Evolutionary conservation across 2,113 vertebrate species (phyloP), one percentile per base, ranked within the genome.

Genomic region (Coreoperca whiteheadi): DNA sequence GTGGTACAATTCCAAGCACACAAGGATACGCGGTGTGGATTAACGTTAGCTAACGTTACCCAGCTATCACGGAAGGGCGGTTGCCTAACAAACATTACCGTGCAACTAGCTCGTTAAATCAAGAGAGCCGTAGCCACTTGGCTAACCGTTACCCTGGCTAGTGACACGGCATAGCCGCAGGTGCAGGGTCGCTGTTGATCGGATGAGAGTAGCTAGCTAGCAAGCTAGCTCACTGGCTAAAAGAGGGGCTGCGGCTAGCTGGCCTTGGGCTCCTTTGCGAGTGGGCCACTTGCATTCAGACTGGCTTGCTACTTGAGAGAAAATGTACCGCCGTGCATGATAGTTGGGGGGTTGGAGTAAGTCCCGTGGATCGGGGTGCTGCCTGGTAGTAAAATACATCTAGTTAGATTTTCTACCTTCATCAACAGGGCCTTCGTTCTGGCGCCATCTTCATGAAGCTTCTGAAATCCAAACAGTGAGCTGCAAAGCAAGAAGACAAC

Each of bases 371-470:
- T 2, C 6, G 3, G 18, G 18, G 39, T 32, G 59, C 66, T 69
- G 83, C 61, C 80, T 46, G 21, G 51, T 32, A 60, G 54, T 59
- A 34, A 66, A 83, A 66, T 1, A 87, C 59, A 72, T 30, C 32
- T 32, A 77, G 25, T 80, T 77, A 73, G 37, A 84, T 84, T 66
- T 4, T 70, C 79, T 97, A 99, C 97, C 97, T 99, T 99, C 94
- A 96, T 95, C 94, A 99, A 94, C 90, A 99, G 96, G 97, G 97
- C 97, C 97, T 98, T 98, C 96, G 96, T 97, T 97, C 97, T 98
- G 97, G 97, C 97, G 97, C 97, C 97, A 99, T 99, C 97, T 99
- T 98, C 97, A 96, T 97, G 97, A 96, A 98, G 96, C 96, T 97
- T 97, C 96, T 97, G 96, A 97, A 97, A 98, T 94, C 97, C 97